These are phyloP conservation scores for Neopelma chrysocephalum DNA, from an alignment of 2,797 vertebrate species.

Conservation along the genomic window DNA sequence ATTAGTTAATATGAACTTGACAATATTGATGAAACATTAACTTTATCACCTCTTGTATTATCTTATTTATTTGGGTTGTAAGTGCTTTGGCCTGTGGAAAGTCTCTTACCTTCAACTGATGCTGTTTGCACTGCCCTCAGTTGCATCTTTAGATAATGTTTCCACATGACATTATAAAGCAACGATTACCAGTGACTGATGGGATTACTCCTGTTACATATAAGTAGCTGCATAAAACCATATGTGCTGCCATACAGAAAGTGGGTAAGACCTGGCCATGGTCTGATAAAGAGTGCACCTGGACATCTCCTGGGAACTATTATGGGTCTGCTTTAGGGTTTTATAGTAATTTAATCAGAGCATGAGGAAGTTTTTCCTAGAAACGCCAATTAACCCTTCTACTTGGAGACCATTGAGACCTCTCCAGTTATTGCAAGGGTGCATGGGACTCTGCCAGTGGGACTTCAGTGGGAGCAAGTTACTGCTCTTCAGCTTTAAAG, in stretches of 20 bases:
- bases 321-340: neutral
- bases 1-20: neutral
- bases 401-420: neutral
- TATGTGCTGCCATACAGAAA: neutral
- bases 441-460: neutral
- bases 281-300: neutral
- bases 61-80: neutral
- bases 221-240: neutral
- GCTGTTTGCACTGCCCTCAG: neutral
- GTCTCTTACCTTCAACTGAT: neutral
- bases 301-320: neutral
- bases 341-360: neutral
- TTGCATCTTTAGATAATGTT: neutral
- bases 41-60: neutral
- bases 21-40: neutral
- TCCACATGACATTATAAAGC: neutral
- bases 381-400: neutral
- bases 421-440: neutral
- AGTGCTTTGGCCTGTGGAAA: neutral
- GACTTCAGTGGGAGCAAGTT: neutral
- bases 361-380: neutral
- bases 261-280: neutral
- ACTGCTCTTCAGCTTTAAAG: neutral
- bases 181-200: neutral
- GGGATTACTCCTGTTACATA: neutral